Evolutionary conservation across 2,113 vertebrate genomes (phyloP).

Genomic region (Protobothrops flavoviridis): DNA sequence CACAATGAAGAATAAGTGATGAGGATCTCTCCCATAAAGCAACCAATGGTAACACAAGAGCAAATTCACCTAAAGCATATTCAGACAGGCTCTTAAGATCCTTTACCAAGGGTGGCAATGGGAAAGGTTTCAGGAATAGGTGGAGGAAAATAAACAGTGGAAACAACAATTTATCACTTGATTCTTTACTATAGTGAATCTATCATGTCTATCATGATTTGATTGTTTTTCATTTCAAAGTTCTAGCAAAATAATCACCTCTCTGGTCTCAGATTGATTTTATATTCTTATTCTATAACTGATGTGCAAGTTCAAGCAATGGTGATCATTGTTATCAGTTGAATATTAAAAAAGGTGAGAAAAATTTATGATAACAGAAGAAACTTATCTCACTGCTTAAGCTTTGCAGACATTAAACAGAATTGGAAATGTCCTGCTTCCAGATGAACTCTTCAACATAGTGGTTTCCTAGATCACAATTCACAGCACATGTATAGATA

Average conservation of each 20-base stretch:
- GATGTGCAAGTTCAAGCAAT: no score
- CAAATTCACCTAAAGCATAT: not conserved
- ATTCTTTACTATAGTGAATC: not conserved
- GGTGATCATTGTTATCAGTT: not conserved
- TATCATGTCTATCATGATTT: not conserved
- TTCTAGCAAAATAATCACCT: not conserved
- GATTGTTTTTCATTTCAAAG: not conserved
- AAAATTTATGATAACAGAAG: not conserved
- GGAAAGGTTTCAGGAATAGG: not conserved
- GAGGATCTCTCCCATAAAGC: not conserved
- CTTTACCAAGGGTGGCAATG: not conserved
- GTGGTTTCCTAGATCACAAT: conserved; percentile 71
- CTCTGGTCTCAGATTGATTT: not conserved
- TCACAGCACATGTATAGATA: conserved; percentile 85
- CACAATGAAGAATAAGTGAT: not conserved
- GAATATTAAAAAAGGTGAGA: not conserved
- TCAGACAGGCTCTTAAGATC: not conserved
- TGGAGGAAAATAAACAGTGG: not conserved
- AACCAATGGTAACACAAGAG: not conserved
- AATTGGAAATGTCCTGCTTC: conserved; percentile 85
- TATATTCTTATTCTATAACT: not conserved
- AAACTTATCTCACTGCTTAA: not conserved
- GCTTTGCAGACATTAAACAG: not conserved
- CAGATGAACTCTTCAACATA: conserved; percentile 89
- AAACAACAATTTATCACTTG: not conserved